Evolutionary conservation across 2,888 invertebrate species (phyloP), one percentile per base, ranked within the genome.

Genomic region (Oscheius sp.): DNA sequence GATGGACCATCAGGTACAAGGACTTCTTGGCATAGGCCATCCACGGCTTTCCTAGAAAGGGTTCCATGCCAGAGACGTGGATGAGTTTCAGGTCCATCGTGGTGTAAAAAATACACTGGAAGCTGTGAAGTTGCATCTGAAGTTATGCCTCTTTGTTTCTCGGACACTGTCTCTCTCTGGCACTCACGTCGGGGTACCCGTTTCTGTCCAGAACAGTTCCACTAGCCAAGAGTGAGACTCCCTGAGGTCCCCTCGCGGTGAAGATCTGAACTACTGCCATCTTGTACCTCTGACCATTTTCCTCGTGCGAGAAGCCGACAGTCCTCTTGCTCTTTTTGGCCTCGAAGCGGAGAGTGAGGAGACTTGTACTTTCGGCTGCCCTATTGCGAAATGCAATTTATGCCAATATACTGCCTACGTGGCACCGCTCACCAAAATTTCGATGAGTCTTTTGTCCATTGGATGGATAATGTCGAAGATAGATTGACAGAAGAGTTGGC

Each of bases 201-300:
- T 63, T 63, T 11, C 29, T 47, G 48, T 63, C 63, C 9, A 63
- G 29, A 21, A 63, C 63, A 1, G 63, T 63, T n/a, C 63, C 63
- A 63, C 48, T 29, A 48, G 13, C 47, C 7, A 47, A 0, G 29
- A 63, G 21, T 0, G 63, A 63, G 7, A 33, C 48, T 47, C 48
- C 63, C 21, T 63, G 4, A 2, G 5, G 3, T 2, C 48, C 48
- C 48, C n/a, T n/a, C 21, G 1, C 1, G n/a, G n/a, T 48, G 29
- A 48, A 48, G 21, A 63, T 10, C 37, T 53, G n/a, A 21, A 53
- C 11, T 4, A 13, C n/a, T 9, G 53, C 53, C 53, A 62, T 42
- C 42, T 63, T 63, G 1, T 48, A 63, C 7, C 7, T 48, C 11
- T 48, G 10, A 9, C 48, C 29, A 11, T 48, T 48, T 21, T 48